Evolutionary conservation across 2,797 vertebrate species (phyloP), one percentile per base, ranked within the genome.

Genomic region (Alcedo quadribrachys): DNA sequence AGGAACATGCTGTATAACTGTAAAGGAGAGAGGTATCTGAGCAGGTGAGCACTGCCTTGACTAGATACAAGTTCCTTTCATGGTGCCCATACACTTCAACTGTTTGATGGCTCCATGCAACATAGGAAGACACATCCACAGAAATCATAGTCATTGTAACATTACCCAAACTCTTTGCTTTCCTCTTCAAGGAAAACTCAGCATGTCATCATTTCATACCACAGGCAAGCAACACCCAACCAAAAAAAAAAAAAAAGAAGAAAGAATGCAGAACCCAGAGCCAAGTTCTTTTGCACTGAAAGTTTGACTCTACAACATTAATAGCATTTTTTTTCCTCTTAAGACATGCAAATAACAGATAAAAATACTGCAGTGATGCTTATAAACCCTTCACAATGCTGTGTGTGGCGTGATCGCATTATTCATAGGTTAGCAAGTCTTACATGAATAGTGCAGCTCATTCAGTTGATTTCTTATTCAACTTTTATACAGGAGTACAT

Each of bases 391-490:
- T 77, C 45, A 70, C 45, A 93, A 32, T 57, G 54, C 75, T 65
- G 13, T 68, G 66, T 65, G 76, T 77, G 37, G 32, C 32, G 10
- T 78, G 81, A 92, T 89, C 58, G 35, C 76, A 75, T 85, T 90
- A 93, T 85, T 92, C 92, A 89, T 27, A 85, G 66, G 46, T 89
- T 87, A 89, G 81, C 48, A 82, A 87, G 69, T 33, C 51, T 61
- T 68, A 75, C 40, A 37, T 73, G 81, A 95, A 87, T 83, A 94
- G 69, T 19, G 51, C 54, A 83, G 46, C 54, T 96, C 81, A 86
- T 92, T 89, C 88, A 68, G 46, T n/a, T 96, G 90, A 94, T 95
- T 94, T 90, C 79, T 90, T 90, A 83, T 93, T 92, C 93, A 94
- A 12, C 79, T 85, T 90, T 83, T 33, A 66, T 62, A 75, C 30